These are phyloP conservation scores for Rhimphoctona megacephalus DNA, from an alignment of 2,888 invertebrate genomes.

Conservation along the genomic window DNA sequence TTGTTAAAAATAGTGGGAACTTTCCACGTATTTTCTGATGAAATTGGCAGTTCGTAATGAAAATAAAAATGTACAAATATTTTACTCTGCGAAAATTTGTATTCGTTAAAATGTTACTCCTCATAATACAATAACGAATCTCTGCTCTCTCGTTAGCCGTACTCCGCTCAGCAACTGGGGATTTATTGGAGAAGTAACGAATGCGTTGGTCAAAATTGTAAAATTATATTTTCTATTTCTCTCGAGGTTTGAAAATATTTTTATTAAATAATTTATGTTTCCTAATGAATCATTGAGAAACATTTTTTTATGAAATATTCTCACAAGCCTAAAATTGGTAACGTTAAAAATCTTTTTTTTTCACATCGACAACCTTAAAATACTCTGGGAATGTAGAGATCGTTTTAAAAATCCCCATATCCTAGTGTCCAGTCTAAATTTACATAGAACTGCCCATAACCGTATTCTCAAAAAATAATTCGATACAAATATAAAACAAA, in stretches of 20 bases:
- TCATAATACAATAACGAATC: not conserved
- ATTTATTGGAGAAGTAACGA: slow-evolving; percentile 4
- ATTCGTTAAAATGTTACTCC: not conserved
- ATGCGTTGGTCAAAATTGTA: not conserved
- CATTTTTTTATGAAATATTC: too few species aligned
- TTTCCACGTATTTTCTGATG: not conserved
- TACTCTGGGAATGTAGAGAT: not conserved
- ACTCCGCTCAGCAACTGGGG: not conserved
- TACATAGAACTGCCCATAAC: not conserved
- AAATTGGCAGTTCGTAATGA: too few species aligned
- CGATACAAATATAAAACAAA: not conserved
- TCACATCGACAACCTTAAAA: not conserved
- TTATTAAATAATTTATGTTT: too few species aligned
- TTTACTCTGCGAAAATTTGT: not conserved
- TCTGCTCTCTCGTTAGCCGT: not conserved
- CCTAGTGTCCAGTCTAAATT: not conserved
- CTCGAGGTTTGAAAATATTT: not conserved
- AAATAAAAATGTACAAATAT: not conserved
- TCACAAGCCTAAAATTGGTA: not conserved
- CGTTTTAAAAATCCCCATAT: not conserved
- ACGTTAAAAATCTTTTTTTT: not conserved
- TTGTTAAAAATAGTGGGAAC: not conserved
- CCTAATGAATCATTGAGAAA: too few species aligned
- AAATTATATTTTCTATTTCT: not conserved
- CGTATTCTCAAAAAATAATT: not conserved